These are phyloP conservation scores for Plagiodera versicolora DNA, from an alignment of 2,888 invertebrate genomes.

Conservation along the genomic window DNA sequence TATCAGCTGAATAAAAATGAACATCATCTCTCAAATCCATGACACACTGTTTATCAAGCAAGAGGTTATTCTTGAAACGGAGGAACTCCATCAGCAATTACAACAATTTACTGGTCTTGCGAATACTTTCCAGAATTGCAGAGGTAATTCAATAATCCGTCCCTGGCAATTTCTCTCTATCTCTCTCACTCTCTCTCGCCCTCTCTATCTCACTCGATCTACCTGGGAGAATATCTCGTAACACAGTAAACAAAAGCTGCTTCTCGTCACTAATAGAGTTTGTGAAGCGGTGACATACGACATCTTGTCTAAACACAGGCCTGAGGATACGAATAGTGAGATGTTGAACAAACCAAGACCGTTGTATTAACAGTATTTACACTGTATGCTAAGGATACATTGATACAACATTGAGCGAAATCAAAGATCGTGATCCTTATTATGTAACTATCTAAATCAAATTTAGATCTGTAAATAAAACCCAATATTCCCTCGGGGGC, in stretches of 20 bases:
- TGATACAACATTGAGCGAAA: slow-evolving; percentile 29
- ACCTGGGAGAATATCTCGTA: slow-evolving; percentile 24
- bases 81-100: not conserved
- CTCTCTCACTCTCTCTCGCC: not conserved
- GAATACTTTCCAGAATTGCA: not conserved
- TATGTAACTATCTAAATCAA: slow-evolving; percentile 20
- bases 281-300: slow-evolving; percentile 53
- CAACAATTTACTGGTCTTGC: not conserved
- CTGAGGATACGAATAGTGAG: slow-evolving; percentile 27
- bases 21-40: no score
- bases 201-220: slow-evolving; percentile 6
- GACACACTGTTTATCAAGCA: no score
- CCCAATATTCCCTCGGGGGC: no score
- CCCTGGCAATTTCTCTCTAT: not conserved
- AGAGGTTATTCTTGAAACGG: no score
- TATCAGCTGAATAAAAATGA: no score
- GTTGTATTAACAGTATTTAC: slow-evolving; percentile 33
- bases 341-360: slow-evolving; percentile 31
- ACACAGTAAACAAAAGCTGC: slow-evolving; percentile 45
- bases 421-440: slow-evolving; percentile 16
- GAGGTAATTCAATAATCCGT: not conserved
- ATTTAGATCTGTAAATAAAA: slow-evolving; percentile 14
- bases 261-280: slow-evolving; percentile 55
- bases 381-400: slow-evolving; percentile 28
- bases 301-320: slow-evolving; percentile 49